Evolutionary conservation across 2,888 invertebrate genomes (phyloP), one percentile per base, ranked within the genome.

Genomic region (Mermis nigrescens): DNA sequence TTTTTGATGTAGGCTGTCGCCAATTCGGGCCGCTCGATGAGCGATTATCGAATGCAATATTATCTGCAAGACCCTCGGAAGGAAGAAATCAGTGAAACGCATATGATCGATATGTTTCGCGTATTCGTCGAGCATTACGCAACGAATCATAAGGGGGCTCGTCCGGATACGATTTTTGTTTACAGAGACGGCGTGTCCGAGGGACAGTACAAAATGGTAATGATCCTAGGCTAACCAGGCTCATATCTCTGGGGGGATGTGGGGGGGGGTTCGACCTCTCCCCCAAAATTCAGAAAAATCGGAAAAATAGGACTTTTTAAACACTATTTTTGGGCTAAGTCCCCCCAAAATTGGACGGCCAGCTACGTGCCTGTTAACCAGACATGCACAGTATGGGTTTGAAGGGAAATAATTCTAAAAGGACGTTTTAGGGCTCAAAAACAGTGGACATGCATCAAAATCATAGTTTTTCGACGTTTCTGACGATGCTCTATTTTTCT

Each of bases 101-200:
- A 4, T 3, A 53, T 53, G 29, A 29, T n/a, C 27, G 54, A 53
- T 12, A 15, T 7, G 29, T 27, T 53, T 12, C 4, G 4, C 4
- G 12, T 29, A 29, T 53, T 53, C 31, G 54, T 53, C 12, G 29
- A 53, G 4, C 15, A 29, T 7, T 53, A 53, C 54, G 54, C 29
- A 15, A 4, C 7, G 24, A 29, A 27, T 22, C 19, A n/a, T 48
- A 29, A 12, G 27, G 22, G 22, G 4, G 24, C 24, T 28, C 28
- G 31, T 29, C 54, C 54, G 12, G 31, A 53, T 7, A 7, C 12
- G 15, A 31, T 53, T 29, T 12, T 53, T 22, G 27, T 27, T 12
- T 53, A n/a, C 31, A 4, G 54, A 3, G 54, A 53, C 31, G 54
- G 54, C 12, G 54, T 53, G 27, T 53, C 54, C 29, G 54, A 53